A percentile compares a stretch with the other conserved stretches of the same genome.
Evolutionary conservation across 2,797 vertebrate genomes (phyloP).

Genomic region (Mormyrus proboscirostris): DNA sequence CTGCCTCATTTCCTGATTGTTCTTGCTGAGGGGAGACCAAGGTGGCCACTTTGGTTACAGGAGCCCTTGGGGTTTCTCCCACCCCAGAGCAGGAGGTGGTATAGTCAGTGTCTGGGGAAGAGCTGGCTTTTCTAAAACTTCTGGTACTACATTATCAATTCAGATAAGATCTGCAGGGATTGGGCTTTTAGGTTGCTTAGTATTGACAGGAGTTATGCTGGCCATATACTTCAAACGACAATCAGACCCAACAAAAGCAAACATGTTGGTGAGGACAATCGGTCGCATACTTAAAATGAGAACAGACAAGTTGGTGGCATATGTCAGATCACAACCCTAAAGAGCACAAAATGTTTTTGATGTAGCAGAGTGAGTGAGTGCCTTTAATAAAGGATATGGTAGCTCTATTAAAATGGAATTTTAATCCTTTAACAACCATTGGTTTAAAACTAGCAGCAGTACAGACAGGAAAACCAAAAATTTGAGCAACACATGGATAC

Average conservation of each 20-base stretch:
- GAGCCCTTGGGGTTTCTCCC: neutral
- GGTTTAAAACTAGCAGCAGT: neutral
- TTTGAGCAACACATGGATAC: neutral
- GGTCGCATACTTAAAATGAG: neutral
- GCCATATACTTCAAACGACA: neutral
- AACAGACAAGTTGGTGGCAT: neutral
- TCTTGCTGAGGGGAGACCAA: neutral
- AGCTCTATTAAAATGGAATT: neutral
- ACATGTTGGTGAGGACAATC: neutral
- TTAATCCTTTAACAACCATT: neutral
- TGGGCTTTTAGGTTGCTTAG: neutral
- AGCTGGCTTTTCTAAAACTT: neutral
- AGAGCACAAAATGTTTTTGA: neutral
- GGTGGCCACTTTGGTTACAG: neutral
- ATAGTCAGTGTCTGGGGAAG: neutral
- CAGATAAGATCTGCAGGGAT: neutral
- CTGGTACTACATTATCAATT: neutral
- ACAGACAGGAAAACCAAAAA: neutral
- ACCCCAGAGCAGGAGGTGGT: neutral
- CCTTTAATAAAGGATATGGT: neutral
- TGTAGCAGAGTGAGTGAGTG: neutral
- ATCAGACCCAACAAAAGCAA: neutral
- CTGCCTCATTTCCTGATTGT: neutral
- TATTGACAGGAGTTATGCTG: neutral
- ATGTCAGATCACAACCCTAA: neutral